These are phyloP conservation scores for Pseudorasbora parva DNA, from an alignment of 2,113 vertebrate species.

Conservation along the genomic window DNA sequence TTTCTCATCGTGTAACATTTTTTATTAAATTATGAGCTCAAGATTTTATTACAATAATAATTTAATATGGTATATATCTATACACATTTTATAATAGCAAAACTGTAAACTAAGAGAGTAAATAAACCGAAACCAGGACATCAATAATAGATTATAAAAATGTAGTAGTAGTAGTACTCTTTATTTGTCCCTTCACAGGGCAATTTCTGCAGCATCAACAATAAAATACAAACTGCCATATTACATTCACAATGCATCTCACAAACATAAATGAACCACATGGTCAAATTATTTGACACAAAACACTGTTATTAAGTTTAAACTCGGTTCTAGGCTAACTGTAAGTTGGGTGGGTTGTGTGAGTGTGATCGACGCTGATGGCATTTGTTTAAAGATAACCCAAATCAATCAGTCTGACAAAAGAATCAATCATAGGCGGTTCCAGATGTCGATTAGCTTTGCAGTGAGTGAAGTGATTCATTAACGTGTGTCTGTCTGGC, in stretches of 20 bases:
- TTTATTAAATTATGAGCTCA: too few relatives aligned
- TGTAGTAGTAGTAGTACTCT: not conserved
- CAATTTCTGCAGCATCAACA: not conserved
- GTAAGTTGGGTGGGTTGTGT: not conserved
- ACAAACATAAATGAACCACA: not conserved
- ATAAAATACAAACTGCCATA: not conserved
- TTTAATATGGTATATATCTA: too few relatives aligned
- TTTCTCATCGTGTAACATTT: too few relatives aligned
- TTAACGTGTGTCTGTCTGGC: not conserved
- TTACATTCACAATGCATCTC: not conserved
- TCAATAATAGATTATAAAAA: not conserved
- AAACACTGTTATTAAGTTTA: not conserved
- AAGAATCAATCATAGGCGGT: not conserved
- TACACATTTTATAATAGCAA: not conserved
- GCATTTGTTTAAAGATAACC: not conserved
- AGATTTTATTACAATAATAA: too few relatives aligned
- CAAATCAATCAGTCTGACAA: slow-evolving; percentile 20
- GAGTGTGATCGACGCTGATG: not conserved
- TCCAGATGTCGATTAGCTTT: not conserved
- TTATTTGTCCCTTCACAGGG: not conserved
- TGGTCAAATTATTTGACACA: too few relatives aligned
- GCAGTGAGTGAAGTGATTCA: not conserved
- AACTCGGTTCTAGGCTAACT: not conserved
- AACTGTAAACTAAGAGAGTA: not conserved
- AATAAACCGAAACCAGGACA: not conserved